These are phyloP conservation scores for Coelogynopora nodosa DNA, from an alignment of 2,888 invertebrate genomes.

Conservation along the genomic window DNA sequence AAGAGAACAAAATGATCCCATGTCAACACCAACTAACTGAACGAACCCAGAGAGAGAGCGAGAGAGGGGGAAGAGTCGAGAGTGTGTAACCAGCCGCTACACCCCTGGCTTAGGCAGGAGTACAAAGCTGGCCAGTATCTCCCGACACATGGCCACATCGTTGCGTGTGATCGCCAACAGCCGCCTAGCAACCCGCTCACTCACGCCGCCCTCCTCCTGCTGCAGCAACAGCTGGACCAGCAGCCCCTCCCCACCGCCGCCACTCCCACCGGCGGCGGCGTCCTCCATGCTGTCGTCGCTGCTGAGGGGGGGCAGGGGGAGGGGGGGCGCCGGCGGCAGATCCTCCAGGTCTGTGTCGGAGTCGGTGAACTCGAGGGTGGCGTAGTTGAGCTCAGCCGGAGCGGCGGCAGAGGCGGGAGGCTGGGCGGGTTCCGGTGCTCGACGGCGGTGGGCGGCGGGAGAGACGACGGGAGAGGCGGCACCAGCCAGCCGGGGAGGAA, in stretches of 20 bases:
- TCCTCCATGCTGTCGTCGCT: neutral
- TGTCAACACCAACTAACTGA: too few species aligned
- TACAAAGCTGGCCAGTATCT: constrained; percentile 86
- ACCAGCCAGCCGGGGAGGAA: constrained; percentile 49
- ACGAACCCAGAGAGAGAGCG: too few species aligned
- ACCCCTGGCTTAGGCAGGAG: too few species aligned
- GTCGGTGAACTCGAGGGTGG: constrained; percentile 27
- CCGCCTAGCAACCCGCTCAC: constrained; percentile 81
- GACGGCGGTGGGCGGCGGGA: neutral
- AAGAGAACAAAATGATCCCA: too few species aligned
- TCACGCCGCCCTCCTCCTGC: constrained; percentile 81
- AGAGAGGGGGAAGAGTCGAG: too few species aligned
- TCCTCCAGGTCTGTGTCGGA: neutral
- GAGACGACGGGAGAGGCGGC: constrained; percentile 14
- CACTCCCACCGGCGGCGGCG: neutral
- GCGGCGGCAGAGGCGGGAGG: neutral
- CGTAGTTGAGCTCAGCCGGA: constrained; percentile 20
- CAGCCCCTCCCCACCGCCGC: constrained; percentile 67
- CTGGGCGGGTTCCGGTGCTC: neutral
- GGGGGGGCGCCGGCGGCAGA: constrained; percentile 34
- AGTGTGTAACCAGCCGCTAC: too few species aligned
- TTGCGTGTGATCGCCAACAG: constrained; percentile 86
- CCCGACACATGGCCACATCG: constrained; percentile 90
- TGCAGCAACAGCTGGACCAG: constrained; percentile 69
- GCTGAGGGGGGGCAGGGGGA: neutral